These are phyloP conservation scores for Delia radicum DNA, from an alignment of 1,140 invertebrate genomes.

Conservation along the genomic window DNA sequence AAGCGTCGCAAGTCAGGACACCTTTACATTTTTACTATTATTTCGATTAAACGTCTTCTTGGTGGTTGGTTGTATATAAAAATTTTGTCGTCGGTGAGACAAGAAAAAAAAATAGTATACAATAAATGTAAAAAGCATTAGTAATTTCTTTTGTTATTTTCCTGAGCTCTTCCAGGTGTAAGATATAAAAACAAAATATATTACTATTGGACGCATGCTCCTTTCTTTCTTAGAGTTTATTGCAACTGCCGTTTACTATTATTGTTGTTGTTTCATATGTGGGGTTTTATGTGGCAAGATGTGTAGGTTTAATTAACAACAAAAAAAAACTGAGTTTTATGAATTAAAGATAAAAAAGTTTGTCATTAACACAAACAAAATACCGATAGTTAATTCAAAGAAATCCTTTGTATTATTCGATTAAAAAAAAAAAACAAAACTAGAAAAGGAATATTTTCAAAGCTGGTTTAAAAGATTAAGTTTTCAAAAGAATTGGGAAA, in stretches of 20 bases:
- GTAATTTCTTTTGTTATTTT: slow-evolving; percentile 16
- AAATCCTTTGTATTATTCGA: neutral
- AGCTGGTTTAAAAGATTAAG: too few species aligned
- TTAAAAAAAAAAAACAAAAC: too few species aligned
- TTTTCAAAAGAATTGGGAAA: too few species aligned
- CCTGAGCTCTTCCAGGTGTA: slow-evolving; percentile 15
- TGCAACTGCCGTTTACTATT: slow-evolving; percentile 17
- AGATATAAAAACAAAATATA: neutral
- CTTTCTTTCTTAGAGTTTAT: slow-evolving; percentile 11
- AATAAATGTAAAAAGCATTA: slow-evolving; percentile 7
- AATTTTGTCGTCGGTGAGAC: neutral
- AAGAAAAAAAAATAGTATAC: neutral
- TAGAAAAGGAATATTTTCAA: too few species aligned
- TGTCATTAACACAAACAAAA: neutral
- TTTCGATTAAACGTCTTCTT: neutral
- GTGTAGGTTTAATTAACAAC: neutral
- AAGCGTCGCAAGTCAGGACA: slow-evolving; percentile 21
- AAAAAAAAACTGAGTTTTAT: neutral
- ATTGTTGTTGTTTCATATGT: neutral
- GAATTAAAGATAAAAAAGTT: too few species aligned
- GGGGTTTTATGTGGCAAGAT: neutral
- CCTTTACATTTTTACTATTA: slow-evolving; percentile 5
- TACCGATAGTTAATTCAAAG: neutral
- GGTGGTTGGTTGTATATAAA: neutral
- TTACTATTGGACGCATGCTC: slow-evolving; percentile 10